Conservation (phyloP, 2,113 vertebrate species). For the Silurus glanis region DNA sequence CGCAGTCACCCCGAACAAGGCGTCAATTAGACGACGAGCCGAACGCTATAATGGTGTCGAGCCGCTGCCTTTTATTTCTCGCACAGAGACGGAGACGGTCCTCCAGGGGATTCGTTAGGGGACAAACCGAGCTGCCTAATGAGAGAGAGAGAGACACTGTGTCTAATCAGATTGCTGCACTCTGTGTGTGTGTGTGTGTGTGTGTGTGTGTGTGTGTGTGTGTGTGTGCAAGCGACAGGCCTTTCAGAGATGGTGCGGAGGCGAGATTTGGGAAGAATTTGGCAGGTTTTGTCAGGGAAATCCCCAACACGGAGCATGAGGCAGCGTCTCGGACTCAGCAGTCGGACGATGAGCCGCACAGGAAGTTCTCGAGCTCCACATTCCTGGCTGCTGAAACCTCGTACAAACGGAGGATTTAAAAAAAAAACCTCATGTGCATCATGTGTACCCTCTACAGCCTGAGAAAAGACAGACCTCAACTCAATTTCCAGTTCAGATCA, state of each 20-base stretch:
- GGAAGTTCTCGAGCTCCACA: constrained; percentile 51
- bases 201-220: constrained; percentile 39
- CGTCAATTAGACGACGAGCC: constrained; percentile 68
- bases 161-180: constrained; percentile 43
- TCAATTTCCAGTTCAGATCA: too few species aligned
- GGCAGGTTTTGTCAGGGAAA: constrained; percentile 73
- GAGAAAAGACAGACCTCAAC: too few species aligned
- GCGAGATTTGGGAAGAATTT: constrained; percentile 66
- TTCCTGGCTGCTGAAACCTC: constrained; percentile 37
- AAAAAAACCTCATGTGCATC: too few species aligned
- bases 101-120: constrained; percentile 45
- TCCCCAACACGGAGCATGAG: constrained; percentile 69
- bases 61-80: constrained; percentile 27
- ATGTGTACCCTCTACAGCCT: too few species aligned
- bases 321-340: constrained; percentile 47
- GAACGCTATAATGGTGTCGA: constrained; percentile 33
- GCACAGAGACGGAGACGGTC: constrained; percentile 1
- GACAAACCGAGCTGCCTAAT: constrained; percentile 40
- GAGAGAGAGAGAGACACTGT: constrained; percentile 37
- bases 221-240: constrained; percentile 34
- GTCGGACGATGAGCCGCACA: constrained; percentile 46
- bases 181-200: constrained; percentile 24
- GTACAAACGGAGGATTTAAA: not conserved
- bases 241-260: constrained; percentile 30
- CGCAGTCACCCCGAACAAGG: constrained; percentile 71